These are phyloP conservation scores for Ivindomyrus marchei DNA, from an alignment of 2,113 vertebrate species.

Conservation along the genomic window DNA sequence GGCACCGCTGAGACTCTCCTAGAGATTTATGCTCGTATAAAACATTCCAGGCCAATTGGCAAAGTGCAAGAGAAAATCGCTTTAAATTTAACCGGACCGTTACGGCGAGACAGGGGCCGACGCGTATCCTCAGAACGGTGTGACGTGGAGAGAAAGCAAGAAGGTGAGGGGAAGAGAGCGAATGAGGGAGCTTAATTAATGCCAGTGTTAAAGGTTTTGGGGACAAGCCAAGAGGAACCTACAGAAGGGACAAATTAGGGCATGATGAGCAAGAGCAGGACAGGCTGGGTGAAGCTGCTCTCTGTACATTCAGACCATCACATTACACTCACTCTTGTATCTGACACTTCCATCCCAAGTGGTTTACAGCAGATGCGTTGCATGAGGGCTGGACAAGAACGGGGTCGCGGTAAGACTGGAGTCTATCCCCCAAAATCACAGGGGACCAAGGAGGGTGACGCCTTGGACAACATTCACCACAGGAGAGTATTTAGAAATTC, in stretches of 20 bases:
- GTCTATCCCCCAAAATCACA: background rate
- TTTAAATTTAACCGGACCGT: slow-evolving; percentile 37
- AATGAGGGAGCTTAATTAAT: slow-evolving; percentile 38
- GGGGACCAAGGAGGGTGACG: background rate
- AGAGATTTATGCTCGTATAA: slow-evolving; percentile 21
- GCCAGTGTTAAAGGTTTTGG: slow-evolving; percentile 22
- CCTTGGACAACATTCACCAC: background rate
- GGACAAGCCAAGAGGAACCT: slow-evolving; percentile 40
- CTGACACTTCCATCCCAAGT: background rate
- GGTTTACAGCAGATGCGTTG: background rate
- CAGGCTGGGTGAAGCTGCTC: background rate
- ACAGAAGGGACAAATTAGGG: slow-evolving; percentile 40
- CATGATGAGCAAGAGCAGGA: slow-evolving; percentile 19
- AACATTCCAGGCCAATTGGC: slow-evolving; percentile 25
- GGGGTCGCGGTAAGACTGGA: background rate
- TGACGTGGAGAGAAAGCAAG: background rate
- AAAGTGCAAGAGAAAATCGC: slow-evolving; percentile 31
- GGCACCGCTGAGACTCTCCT: slow-evolving; percentile 1
- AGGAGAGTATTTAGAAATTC: background rate
- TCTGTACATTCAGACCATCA: background rate
- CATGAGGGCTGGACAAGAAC: background rate
- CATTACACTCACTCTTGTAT: background rate
- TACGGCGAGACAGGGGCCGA: slow-evolving; percentile 20
- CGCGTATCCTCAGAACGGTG: slow-evolving; percentile 25
- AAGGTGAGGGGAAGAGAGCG: slow-evolving; percentile 24